Evolutionary conservation across 2,113 vertebrate species (phyloP).

Genomic region (Nothobranchius kuhntae): DNA sequence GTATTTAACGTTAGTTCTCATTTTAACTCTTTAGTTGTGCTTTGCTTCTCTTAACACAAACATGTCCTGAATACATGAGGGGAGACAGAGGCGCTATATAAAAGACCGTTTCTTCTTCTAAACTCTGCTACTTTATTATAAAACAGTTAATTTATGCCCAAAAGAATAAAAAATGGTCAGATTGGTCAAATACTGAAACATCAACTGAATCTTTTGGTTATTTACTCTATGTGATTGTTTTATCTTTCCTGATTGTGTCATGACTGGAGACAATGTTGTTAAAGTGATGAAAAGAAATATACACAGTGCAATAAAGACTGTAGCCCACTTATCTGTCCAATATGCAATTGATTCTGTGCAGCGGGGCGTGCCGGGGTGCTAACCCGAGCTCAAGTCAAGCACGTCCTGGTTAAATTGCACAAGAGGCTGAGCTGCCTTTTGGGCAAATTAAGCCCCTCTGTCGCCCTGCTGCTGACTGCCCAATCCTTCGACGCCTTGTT

Average conservation of each 20-base stretch:
- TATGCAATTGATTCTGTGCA: constrained; percentile 66
- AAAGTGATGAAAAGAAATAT: constrained; percentile 33
- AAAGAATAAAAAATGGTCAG: no score
- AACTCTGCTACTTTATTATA: no score
- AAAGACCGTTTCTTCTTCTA: no score
- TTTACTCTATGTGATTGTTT: background rate
- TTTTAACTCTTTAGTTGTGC: no score
- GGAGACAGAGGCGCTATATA: no score
- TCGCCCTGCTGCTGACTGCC: constrained; percentile 54
- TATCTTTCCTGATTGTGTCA: constrained; percentile 24
- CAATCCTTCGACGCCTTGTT: constrained; percentile 52
- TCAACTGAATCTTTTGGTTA: background rate
- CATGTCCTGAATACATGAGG: no score
- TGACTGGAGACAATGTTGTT: constrained; percentile 26
- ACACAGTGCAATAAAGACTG: constrained; percentile 39
- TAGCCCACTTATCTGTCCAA: constrained; percentile 42
- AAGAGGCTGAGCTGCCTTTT: constrained; percentile 68
- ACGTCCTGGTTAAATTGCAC: constrained; percentile 69
- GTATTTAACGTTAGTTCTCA: no score
- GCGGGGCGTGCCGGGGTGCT: constrained; percentile 21
- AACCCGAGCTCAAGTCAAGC: constrained; percentile 66
- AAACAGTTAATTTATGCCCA: no score
- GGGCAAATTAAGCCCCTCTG: constrained; percentile 70
- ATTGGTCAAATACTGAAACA: no score
- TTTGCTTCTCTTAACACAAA: no score